A percentile compares a stretch with the other conserved stretches of the same genome.
These are phyloP conservation scores for Hyla sarda DNA, from an alignment of 2,113 vertebrate genomes.

Conservation along the genomic window DNA sequence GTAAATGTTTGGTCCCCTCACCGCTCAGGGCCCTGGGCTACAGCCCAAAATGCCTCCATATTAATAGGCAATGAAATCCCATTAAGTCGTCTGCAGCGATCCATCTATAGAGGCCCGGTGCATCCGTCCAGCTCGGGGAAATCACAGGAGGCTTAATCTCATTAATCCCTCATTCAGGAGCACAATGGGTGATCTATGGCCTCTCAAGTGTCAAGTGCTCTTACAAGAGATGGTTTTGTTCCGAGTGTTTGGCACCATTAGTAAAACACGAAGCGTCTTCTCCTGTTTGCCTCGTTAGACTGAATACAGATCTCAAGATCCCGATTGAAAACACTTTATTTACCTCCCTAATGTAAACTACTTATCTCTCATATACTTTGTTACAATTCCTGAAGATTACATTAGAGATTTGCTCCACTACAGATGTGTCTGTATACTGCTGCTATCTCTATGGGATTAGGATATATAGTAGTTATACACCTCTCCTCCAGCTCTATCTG, in stretches of 20 bases:
- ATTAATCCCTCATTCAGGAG: conserved; percentile 7
- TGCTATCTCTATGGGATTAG: too few species aligned
- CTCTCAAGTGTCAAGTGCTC: conserved; percentile 22
- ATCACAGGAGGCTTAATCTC: conserved; percentile 6
- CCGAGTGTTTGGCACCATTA: not conserved
- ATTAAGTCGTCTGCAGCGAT: not conserved
- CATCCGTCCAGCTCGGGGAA: not conserved
- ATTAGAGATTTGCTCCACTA: too few species aligned
- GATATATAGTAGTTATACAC: too few species aligned
- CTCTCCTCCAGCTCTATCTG: too few species aligned
- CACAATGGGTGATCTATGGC: conserved; percentile 12
- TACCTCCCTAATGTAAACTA: not conserved
- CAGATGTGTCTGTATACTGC: too few species aligned
- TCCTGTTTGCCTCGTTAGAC: not conserved
- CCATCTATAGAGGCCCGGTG: not conserved
- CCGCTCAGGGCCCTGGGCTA: not conserved
- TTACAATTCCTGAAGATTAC: too few species aligned
- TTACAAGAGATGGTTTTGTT: not conserved
- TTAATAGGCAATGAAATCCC: conserved; percentile 11
- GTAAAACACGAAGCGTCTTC: not conserved
- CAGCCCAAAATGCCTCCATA: not conserved
- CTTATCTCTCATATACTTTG: too few species aligned
- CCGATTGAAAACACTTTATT: not conserved
- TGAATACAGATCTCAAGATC: not conserved
- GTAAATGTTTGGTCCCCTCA: not conserved